Percentiles rank a stretch among this genome's conserved stretches.
Evolutionary conservation across 2,888 invertebrate species (phyloP).

Genomic region (Poecilobothrus nobilitatus): DNA sequence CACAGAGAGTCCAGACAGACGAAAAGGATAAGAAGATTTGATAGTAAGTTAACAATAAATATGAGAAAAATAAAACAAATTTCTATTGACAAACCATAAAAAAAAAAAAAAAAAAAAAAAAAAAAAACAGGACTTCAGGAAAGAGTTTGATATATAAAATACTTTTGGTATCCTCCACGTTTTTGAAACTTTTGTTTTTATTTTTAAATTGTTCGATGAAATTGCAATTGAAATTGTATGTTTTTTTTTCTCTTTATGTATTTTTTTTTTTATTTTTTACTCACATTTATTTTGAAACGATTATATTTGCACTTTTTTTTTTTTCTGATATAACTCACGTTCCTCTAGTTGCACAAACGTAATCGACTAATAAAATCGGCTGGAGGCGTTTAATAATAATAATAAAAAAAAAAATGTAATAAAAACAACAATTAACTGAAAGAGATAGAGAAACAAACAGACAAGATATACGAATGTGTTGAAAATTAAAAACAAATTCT

Average conservation of each 20-base stretch:
- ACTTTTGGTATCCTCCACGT: not conserved
- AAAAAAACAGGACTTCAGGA: not conserved
- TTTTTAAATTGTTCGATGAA: not conserved
- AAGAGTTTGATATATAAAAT: not conserved
- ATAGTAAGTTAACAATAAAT: not conserved
- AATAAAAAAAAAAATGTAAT: not conserved
- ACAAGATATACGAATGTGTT: constrained; percentile 37
- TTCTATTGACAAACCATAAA: not conserved
- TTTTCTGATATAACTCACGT: not conserved
- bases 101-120: not conserved
- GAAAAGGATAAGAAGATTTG: not conserved
- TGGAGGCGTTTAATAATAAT: constrained; percentile 2
- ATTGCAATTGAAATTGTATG: not conserved
- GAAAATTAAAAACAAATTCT: constrained; percentile 46
- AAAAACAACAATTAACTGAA: not conserved
- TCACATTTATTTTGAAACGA: not conserved
- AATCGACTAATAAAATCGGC: constrained; percentile 1
- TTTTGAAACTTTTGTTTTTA: too few species aligned
- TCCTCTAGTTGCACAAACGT: not conserved
- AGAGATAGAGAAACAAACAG: not conserved
- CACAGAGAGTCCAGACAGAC: not conserved
- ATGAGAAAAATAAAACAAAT: too few species aligned
- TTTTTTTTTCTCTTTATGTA: not conserved
- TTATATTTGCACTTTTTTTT: not conserved
- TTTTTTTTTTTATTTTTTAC: not conserved